These are phyloP conservation scores for Myotis vivesi DNA, from an alignment of 2,797 vertebrate genomes.

Conservation along the genomic window DNA sequence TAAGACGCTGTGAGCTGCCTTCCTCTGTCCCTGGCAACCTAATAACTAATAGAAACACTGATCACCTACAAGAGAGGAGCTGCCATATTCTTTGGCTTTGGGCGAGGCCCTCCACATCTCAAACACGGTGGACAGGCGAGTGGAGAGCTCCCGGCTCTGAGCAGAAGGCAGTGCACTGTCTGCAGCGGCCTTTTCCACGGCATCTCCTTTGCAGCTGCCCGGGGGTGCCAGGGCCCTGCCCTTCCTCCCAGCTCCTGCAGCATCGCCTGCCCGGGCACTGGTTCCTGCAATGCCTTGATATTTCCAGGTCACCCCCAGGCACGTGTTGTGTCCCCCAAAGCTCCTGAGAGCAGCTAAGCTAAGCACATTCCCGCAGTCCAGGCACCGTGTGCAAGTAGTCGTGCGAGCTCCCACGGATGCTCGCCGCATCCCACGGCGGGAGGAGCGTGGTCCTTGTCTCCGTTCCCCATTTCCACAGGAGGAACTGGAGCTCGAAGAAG, in stretches of 20 bases:
- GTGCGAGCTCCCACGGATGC: rapidly evolving
- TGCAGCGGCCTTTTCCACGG: background rate
- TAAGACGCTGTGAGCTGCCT: background rate
- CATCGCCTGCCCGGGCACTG: background rate
- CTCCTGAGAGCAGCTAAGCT: background rate
- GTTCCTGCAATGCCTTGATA: background rate
- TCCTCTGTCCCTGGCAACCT: background rate
- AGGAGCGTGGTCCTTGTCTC: background rate
- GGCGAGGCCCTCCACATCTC: background rate
- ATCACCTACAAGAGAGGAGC: background rate
- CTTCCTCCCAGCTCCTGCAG: background rate
- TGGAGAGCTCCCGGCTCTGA: background rate
- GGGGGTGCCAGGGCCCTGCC: rapidly evolving
- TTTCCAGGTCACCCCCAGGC: background rate
- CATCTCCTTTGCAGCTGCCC: background rate
- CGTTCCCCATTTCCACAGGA: background rate
- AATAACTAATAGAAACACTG: background rate
- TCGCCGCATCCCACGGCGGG: rapidly evolving
- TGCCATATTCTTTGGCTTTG: background rate
- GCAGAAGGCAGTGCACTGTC: background rate
- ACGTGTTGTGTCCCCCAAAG: background rate
- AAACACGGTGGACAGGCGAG: background rate
- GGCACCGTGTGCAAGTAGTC: background rate
- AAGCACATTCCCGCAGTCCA: rapidly evolving
- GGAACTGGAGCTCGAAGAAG: background rate